phyloP scores from a whole-genome alignment of 2,113 vertebrate genomes.

The Pteropus alecto region DNA sequence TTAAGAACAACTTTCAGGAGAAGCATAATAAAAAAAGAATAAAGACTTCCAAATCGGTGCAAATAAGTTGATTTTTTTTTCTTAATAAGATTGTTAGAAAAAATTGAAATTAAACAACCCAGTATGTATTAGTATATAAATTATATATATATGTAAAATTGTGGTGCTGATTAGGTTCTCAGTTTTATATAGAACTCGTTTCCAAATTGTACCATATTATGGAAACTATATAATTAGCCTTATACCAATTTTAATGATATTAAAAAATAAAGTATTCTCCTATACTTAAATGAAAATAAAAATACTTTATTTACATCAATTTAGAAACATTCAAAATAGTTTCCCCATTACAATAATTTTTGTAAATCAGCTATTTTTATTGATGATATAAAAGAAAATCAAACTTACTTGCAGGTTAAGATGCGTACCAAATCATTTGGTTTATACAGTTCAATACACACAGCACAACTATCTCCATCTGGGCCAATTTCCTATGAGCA shows the following conservation, averaged over 20 bases:
- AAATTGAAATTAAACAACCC: slow-evolving; percentile 23
- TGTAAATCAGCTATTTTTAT: slow-evolving; percentile 28
- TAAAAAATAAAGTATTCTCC: slow-evolving; percentile 11
- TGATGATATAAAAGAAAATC: slow-evolving; percentile 33
- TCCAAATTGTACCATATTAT: slow-evolving; percentile 11
- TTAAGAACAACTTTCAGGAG: slow-evolving; percentile 18
- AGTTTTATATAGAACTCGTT: not conserved
- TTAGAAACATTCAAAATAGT: slow-evolving; percentile 46
- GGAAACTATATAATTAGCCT: slow-evolving; percentile 28
- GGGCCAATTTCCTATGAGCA: slow-evolving; percentile 84
- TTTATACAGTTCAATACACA: slow-evolving; percentile 93
- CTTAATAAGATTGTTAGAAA: slow-evolving; percentile 13
- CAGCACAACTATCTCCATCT: slow-evolving; percentile 90
- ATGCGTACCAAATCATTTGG: slow-evolving; percentile 91
- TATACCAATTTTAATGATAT: not conserved
- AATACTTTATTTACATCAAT: not conserved
- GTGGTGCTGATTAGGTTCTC: slow-evolving; percentile 11
- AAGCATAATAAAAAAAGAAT: not conserved
- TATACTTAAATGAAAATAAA: slow-evolving; percentile 39
- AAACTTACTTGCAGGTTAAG: slow-evolving; percentile 93
- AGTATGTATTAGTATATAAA: not conserved
- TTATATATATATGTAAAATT: not conserved
- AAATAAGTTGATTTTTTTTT: slow-evolving; percentile 24
- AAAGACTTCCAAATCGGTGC: slow-evolving; percentile 27
- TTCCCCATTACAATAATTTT: slow-evolving; percentile 9